Evolutionary conservation across 2,888 invertebrate species (phyloP).

Genomic region (Seira sanloemensis): DNA sequence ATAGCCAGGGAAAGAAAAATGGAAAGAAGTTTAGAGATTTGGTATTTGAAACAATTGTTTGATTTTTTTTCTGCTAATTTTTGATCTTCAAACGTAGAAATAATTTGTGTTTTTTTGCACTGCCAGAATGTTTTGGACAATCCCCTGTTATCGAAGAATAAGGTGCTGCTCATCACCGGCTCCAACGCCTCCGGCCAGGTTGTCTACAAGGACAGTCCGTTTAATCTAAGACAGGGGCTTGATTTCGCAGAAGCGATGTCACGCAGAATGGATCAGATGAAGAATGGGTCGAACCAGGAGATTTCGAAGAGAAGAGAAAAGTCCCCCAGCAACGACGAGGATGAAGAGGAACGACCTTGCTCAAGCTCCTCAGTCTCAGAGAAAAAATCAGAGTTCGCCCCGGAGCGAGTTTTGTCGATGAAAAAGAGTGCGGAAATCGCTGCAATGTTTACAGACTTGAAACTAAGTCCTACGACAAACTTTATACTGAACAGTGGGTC

Average conservation of each 20-base stretch:
- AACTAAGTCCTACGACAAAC: constrained; percentile 74
- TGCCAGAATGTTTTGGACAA: constrained; percentile 51
- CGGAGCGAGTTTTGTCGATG: constrained; percentile 84
- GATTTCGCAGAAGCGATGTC: constrained; percentile 52
- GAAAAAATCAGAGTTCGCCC: constrained; percentile 52
- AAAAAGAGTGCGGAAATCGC: constrained; percentile 94
- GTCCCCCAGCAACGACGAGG: constrained; percentile 1
- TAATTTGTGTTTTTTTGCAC: neutral
- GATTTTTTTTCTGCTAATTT: neutral
- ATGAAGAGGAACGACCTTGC: constrained; percentile 57
- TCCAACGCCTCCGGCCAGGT: constrained; percentile 69
- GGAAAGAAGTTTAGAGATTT: constrained; percentile 26
- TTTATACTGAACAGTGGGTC: constrained; percentile 62
- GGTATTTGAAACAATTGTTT: constrained; percentile 14
- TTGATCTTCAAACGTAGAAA: neutral
- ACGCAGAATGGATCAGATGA: constrained; percentile 49
- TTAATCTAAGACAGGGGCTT: constrained; percentile 32
- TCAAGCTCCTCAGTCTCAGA: constrained; percentile 38
- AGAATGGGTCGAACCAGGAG: constrained; percentile 24
- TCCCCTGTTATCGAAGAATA: constrained; percentile 53
- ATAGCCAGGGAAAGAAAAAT: neutral
- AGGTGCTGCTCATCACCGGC: constrained; percentile 72
- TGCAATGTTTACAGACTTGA: constrained; percentile 86
- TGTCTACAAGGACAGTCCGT: constrained; percentile 68
- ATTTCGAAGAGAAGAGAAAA: neutral